Conservation (phyloP, 2,113 vertebrate species). For the Centrocercus urophasianus region DNA sequence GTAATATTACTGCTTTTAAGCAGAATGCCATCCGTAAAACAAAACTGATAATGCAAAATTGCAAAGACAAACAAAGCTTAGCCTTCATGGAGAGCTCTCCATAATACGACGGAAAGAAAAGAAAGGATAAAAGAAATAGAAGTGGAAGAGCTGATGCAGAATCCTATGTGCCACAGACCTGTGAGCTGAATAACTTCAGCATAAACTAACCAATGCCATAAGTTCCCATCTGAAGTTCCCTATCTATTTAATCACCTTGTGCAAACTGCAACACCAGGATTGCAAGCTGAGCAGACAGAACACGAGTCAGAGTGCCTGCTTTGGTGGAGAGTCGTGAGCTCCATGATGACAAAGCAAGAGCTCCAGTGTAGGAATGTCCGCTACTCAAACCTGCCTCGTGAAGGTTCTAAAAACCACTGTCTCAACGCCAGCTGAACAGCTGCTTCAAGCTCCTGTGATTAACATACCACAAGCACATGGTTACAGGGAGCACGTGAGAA, state of each 20-base stretch:
- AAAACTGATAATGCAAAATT: neutral
- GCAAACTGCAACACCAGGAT: neutral
- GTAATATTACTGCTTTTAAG: neutral
- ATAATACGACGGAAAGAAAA: neutral
- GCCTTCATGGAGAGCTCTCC: neutral
- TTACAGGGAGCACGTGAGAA: rapidly evolving
- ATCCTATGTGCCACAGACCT: neutral
- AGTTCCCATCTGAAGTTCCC: neutral
- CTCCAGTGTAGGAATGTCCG: neutral
- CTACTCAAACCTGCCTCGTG: neutral
- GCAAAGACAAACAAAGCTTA: neutral
- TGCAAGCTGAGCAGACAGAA: constrained; percentile 11
- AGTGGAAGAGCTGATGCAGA: neutral
- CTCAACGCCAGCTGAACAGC: neutral
- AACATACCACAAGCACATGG: neutral
- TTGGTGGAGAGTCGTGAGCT: constrained; percentile 19
- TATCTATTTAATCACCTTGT: neutral
- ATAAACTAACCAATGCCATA: neutral
- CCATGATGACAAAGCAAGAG: constrained; percentile 21
- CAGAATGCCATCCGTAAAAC: neutral
- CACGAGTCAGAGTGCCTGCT: neutral
- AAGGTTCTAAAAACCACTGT: neutral
- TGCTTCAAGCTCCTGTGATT: neutral
- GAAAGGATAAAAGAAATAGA: neutral
- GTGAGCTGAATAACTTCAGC: neutral